Base-by-base conservation (phyloP, 2,797 vertebrate species). In the Prionace glauca region DNA sequence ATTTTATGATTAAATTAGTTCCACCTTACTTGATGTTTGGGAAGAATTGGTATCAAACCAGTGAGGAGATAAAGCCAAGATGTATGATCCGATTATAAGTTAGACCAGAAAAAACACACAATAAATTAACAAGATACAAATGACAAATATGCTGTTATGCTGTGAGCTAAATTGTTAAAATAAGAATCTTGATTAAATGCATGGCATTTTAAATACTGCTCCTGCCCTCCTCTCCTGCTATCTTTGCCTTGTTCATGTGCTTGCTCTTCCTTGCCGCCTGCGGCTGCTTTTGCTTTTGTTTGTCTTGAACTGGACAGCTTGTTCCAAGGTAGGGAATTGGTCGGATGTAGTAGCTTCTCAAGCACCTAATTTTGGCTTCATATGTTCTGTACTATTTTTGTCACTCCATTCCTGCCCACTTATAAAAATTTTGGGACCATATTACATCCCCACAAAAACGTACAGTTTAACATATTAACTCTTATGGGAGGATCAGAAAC, bases 401-500 rank as follows among this genome's bases (percentile, higher is more conserved):
- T 36, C 60, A 9, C 4, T 67, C 32, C 7, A 20, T 16, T 20
- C 22, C 60, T 90, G 14, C 29, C n/a, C 88, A n/a, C 24, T 60
- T 88, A 62, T 62, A 65, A 90, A 62, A 90, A 65, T n/a, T 20
- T 62, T 60, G 20, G 26, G 12, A 62, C 11, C 87, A n/a, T 60
- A 32, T 90, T 90, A 62, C 29, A 32, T 20, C 79, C 62, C 32
- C 60, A 18, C 88, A 62, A 32, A 62, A 90, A 9, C 26, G 60
- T 88, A 11, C 50, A 32, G 29, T n/a, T 88, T n/a, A 91, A 91
- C 65, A n/a, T 91, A 65, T 91, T 65, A 91, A 91, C 65, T 65
- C 65, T 36, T 29, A 91, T 91, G 29, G 32, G 18, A n/a, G 32
- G 32, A 32, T 20, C 50, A 60, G 10, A 56, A 60, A n/a, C 32